A percentile compares a stretch with the other conserved stretches of the same genome.
phyloP scores from a whole-genome alignment of 2,113 vertebrate genomes.

The Nyctibius bracteatus region DNA sequence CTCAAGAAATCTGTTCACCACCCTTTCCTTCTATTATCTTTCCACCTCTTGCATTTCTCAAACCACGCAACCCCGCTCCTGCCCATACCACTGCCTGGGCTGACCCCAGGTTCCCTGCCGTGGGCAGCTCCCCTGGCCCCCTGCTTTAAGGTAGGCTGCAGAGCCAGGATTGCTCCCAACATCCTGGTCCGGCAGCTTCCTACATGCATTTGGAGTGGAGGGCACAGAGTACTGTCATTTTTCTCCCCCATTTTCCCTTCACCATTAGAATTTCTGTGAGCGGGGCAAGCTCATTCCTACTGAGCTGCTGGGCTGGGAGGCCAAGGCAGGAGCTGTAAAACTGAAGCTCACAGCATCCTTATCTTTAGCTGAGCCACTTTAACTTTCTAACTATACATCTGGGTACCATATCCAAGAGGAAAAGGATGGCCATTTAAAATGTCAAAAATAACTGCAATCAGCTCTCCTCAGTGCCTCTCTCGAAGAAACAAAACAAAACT shows the following conservation, averaged over 20 bases:
- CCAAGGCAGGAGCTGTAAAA: conserved; percentile 44
- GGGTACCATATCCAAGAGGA: conserved; percentile 45
- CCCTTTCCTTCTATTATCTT: not conserved
- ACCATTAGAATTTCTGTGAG: not conserved
- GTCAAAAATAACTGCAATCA: conserved; percentile 45
- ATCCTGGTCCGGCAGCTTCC: not conserved
- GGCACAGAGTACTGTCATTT: not conserved
- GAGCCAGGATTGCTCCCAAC: not conserved
- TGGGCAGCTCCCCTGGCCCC: not conserved
- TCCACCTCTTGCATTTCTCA: not conserved
- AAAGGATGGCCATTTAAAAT: conserved; percentile 44
- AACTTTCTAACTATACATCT: conserved; percentile 57
- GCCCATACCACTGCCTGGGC: not conserved
- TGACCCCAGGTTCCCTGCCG: not conserved
- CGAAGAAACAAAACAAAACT: conserved; percentile 46
- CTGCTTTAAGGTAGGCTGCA: not conserved
- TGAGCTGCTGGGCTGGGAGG: conserved; percentile 24
- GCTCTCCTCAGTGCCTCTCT: conserved; percentile 7
- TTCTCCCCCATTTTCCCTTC: accelerated
- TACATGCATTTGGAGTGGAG: not conserved
- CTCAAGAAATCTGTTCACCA: not conserved
- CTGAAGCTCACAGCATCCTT: conserved; percentile 26
- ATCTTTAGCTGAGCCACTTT: conserved; percentile 46
- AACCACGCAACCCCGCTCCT: not conserved
- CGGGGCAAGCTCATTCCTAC: not conserved